These are phyloP conservation scores for Phymatocera aterrima DNA, from an alignment of 2,888 invertebrate species.

Conservation along the genomic window DNA sequence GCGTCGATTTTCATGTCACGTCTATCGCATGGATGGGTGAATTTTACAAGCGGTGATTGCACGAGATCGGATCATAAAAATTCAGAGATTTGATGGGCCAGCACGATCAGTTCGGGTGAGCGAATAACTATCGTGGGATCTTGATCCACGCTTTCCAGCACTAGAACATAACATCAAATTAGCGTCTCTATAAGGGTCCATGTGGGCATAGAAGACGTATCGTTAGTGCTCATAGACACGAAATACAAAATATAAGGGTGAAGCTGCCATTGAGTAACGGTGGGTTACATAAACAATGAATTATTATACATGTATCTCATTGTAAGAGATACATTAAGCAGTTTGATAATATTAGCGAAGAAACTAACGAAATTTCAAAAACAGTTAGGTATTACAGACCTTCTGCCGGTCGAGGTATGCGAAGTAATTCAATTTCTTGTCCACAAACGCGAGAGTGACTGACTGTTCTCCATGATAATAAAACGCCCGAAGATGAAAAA, in stretches of 20 bases:
- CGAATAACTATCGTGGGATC: neutral
- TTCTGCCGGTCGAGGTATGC: neutral
- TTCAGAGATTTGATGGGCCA: slow-evolving; percentile 16
- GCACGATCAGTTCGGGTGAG: neutral
- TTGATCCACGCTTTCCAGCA: slow-evolving; percentile 1
- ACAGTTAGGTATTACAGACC: neutral
- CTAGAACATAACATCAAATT: slow-evolving; percentile 27
- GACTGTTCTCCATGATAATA: slow-evolving; percentile 15
- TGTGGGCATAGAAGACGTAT: neutral
- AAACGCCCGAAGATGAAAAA: slow-evolving; percentile 12
- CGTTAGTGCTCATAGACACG: slow-evolving; percentile 24
- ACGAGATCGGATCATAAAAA: slow-evolving; percentile 21
- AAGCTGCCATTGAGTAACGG: slow-evolving; percentile 1
- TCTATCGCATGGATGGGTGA: slow-evolving; percentile 12
- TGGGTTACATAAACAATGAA: slow-evolving; percentile 14
- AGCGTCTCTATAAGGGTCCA: neutral
- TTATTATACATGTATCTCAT: neutral
- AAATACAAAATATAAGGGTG: slow-evolving; percentile 16
- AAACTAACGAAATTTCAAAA: neutral
- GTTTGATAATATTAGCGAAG: neutral
- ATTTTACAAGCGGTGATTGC: slow-evolving; percentile 36
- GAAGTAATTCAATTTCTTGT: slow-evolving; percentile 3
- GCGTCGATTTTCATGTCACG: neutral
- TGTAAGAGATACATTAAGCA: no score
- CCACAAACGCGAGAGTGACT: neutral